phyloP scores from a whole-genome alignment of 2,888 invertebrate genomes.

The Agonopterix subpropinquella region DNA sequence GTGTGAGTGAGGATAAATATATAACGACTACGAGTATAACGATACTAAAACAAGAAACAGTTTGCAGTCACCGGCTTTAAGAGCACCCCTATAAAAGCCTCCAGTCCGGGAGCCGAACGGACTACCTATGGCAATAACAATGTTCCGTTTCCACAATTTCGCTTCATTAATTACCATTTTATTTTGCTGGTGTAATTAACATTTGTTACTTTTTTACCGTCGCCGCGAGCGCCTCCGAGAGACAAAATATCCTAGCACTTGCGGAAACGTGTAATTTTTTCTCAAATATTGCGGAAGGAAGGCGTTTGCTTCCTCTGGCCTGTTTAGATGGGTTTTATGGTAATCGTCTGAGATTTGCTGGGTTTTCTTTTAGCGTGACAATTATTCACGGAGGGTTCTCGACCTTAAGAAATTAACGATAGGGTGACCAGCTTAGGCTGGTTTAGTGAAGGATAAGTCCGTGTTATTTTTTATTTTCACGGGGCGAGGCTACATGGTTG shows the following conservation, averaged over 20 bases:
- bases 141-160: slow-evolving; percentile 45
- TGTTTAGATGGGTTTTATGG: slow-evolving; percentile 73
- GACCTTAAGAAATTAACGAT: slow-evolving; percentile 54
- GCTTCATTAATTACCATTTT: slow-evolving; percentile 62
- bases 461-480: too few species aligned
- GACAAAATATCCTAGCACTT: slow-evolving; percentile 60
- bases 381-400: slow-evolving; percentile 58
- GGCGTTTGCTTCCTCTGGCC: slow-evolving; percentile 55
- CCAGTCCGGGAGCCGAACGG: slow-evolving; percentile 1
- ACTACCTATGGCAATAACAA: slow-evolving; percentile 36
- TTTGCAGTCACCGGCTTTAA: slow-evolving; percentile 5
- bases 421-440: slow-evolving; percentile 14
- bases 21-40: background rate
- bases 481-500: too few species aligned
- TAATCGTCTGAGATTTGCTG: slow-evolving; percentile 66
- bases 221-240: slow-evolving; percentile 36
- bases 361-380: slow-evolving; percentile 62
- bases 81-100: slow-evolving; percentile 5
- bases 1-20: too few species aligned
- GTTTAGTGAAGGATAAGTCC: too few species aligned
- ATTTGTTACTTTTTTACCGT: slow-evolving; percentile 54
- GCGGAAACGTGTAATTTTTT: slow-evolving; percentile 71
- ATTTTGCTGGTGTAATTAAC: slow-evolving; percentile 61
- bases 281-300: slow-evolving; percentile 73
- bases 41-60: slow-evolving; percentile 3